Evolutionary conservation across 2,113 vertebrate genomes (phyloP).

Genomic region (Misgurnus anguillicaudatus): DNA sequence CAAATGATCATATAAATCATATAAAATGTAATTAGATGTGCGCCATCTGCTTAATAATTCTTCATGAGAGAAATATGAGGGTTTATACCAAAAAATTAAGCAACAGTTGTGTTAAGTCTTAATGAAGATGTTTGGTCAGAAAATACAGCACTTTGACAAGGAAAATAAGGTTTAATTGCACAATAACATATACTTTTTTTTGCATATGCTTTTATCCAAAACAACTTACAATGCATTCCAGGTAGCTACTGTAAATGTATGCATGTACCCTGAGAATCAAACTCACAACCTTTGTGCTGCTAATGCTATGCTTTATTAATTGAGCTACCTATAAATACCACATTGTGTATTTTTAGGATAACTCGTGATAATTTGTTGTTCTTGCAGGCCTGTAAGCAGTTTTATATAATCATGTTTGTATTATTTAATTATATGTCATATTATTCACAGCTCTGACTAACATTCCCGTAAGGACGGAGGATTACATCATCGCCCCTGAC

Average conservation of each 20-base stretch:
- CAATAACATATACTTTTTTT: too few species aligned
- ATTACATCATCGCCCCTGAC: slow-evolving; percentile 66
- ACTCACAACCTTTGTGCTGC: too few species aligned
- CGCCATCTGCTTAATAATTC: slow-evolving; percentile 53
- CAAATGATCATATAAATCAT: slow-evolving; percentile 58
- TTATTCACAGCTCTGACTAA: slow-evolving; percentile 67
- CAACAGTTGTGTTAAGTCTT: slow-evolving; percentile 42
- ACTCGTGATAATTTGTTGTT: not conserved
- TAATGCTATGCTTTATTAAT: too few species aligned
- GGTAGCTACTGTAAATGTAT: too few species aligned
- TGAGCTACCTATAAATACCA: too few species aligned
- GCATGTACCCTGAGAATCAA: too few species aligned
- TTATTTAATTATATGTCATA: slow-evolving; percentile 33
- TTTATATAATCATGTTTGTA: slow-evolving; percentile 56
- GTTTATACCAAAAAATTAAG: slow-evolving; percentile 33
- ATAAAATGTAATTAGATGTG: slow-evolving; percentile 55
- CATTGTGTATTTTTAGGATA: not conserved
- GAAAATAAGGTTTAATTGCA: not conserved
- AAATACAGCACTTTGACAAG: slow-evolving; percentile 18
- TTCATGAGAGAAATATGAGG: slow-evolving; percentile 41
- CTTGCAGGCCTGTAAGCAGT: not conserved
- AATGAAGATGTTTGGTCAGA: slow-evolving; percentile 13
- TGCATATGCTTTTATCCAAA: too few species aligned
- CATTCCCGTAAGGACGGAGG: slow-evolving; percentile 53
- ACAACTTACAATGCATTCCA: too few species aligned